Evolutionary conservation across 2,888 invertebrate genomes (phyloP), one percentile per base, ranked within the genome.

Genomic region (Maniola hyperantus): DNA sequence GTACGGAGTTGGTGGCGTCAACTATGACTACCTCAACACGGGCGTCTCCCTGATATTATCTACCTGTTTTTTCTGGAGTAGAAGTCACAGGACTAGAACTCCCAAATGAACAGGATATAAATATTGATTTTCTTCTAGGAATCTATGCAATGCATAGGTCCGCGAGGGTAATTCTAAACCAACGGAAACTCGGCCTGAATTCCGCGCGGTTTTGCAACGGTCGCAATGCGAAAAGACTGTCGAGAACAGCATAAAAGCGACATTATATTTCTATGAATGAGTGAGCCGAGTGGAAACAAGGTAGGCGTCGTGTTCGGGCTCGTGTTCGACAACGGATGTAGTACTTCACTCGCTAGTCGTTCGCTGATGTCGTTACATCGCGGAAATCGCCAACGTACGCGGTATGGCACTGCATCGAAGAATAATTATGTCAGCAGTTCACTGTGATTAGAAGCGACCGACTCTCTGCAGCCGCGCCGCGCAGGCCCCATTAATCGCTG

Each of bases 1-100:
- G 92, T 92, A 89, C 92, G 91, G 92, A 82, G 92, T 92, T 91
- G 92, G 79, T 89, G 88, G 88, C 89, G 87, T 89, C 90, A 88
- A 92, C 75, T 59, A 80, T 88, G 81, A 88, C 86, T 81, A 84
- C 91, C 87, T 89, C 92, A 92, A 92, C 85, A 92, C 92, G 92
- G 92, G 89, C 90, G 91, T 81, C 85, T 89, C 85, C 78, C 88
- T 82, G 70, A 65, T 86, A 83, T 87, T 79, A 88, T 92, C 68
- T 92, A 76, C 91, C 92, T 92, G 91, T 83, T 82, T 91, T 92
- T 85, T 92, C 92, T 92, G 87, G 91, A 91, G 81, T 83, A 88
- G 80, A 85, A 86, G 87, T 86, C 87, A 92, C 79, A 73, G 77
- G 85, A 84, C 86, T 85, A 82, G 79, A 87, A 82, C 82, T 90